Conservation (phyloP, 1,140 invertebrate genomes). For the Bilobella aurantiaca region DNA sequence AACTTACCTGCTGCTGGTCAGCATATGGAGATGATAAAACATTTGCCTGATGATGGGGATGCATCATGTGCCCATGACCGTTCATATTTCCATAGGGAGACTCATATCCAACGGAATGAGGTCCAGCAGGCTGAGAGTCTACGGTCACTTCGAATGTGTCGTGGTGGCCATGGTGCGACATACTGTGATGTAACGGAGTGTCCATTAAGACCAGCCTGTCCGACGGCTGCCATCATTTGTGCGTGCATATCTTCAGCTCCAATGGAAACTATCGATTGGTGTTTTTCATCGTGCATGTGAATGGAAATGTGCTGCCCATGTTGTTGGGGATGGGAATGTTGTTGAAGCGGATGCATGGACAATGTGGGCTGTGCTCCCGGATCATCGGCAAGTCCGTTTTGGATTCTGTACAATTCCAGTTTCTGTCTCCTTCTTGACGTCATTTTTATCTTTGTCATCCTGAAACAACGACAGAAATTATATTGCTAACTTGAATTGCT, state of each 20-base stretch:
- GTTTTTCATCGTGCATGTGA: constrained; percentile 24
- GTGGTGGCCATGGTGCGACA: constrained; percentile 17
- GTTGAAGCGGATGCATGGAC: constrained; percentile 47
- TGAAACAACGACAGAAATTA: constrained; percentile 20
- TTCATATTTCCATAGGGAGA: constrained; percentile 19
- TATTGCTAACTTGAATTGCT: constrained; percentile 1
- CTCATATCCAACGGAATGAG: constrained; percentile 18
- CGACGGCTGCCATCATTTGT: constrained; percentile 27
- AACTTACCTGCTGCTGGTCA: constrained; percentile 27
- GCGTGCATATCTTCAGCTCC: constrained; percentile 25
- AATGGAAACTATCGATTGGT: constrained; percentile 15
- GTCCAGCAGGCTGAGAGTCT: constrained; percentile 13
- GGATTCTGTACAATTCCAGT: constrained; percentile 60
- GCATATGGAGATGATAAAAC: constrained; percentile 23
- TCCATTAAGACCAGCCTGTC: constrained; percentile 15
- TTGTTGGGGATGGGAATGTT: constrained; percentile 27
- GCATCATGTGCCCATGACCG: constrained; percentile 30
- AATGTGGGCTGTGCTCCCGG: constrained; percentile 28
- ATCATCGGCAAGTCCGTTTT: constrained; percentile 65
- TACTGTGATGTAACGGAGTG: constrained; percentile 21
- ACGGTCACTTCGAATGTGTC: constrained; percentile 31
- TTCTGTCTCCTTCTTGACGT: constrained; percentile 51
- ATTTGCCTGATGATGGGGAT: constrained; percentile 25
- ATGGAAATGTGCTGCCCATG: constrained; percentile 26
- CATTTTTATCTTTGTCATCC: constrained; percentile 44